These are phyloP conservation scores for Cephus runcator DNA, from an alignment of 2,888 invertebrate species.

Conservation along the genomic window DNA sequence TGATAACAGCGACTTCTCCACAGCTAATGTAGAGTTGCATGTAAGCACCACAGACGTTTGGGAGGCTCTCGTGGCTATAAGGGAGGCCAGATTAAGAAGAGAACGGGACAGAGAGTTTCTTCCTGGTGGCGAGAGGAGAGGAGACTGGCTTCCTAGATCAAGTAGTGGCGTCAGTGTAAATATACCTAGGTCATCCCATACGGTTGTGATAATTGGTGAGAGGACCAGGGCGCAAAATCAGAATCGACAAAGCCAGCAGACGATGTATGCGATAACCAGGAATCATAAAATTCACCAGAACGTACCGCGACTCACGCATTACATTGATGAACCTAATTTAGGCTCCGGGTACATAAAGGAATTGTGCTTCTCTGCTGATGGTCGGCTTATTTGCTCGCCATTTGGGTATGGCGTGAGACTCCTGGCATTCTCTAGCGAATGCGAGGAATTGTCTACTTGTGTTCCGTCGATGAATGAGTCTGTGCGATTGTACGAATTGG, in stretches of 20 bases:
- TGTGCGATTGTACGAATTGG: constrained; percentile 73
- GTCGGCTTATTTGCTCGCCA: constrained; percentile 90
- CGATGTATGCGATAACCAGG: constrained; percentile 58
- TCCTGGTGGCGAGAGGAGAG: constrained; percentile 31
- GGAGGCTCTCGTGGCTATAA: constrained; percentile 75
- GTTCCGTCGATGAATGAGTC: constrained; percentile 67
- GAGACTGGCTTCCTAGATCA: constrained; percentile 42
- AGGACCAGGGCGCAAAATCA: constrained; percentile 48
- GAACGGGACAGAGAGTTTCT: constrained; percentile 66
- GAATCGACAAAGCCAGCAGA: constrained; percentile 49
- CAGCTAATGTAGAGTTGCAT: constrained; percentile 61
- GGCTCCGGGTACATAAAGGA: constrained; percentile 95
- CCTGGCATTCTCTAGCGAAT: constrained; percentile 80
- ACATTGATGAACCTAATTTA: constrained; percentile 85
- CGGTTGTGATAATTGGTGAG: constrained; percentile 61
- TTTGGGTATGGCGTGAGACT: constrained; percentile 88
- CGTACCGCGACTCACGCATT: constrained; percentile 83
- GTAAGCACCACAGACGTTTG: constrained; percentile 71
- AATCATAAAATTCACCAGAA: constrained; percentile 75
- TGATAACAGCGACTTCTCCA: constrained; percentile 50
- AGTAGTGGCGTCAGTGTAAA: constrained; percentile 47
- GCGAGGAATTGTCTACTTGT: constrained; percentile 81
- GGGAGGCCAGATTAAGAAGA: constrained; percentile 71
- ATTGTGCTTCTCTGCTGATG: constrained; percentile 89
- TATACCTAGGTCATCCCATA: constrained; percentile 52